Conservation (phyloP, 1,140 invertebrate species). For the Drosophila suzukii region DNA sequence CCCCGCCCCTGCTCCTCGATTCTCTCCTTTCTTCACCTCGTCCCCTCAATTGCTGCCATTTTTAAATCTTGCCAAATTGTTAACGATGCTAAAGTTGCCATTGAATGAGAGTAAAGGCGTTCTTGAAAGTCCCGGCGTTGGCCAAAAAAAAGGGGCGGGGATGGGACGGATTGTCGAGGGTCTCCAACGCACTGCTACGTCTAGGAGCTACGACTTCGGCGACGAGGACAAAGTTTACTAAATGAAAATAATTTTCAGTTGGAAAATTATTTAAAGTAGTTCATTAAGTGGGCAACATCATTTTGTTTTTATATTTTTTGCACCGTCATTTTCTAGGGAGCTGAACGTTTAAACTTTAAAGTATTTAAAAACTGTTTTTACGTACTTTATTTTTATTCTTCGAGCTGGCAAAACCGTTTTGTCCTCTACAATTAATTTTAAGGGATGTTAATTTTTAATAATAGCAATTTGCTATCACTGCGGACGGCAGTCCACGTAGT, state of each 20-base stretch:
- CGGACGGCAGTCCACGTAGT: no score
- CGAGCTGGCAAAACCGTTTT: not conserved
- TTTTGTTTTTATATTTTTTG: constrained; percentile 15
- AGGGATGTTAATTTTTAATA: no score
- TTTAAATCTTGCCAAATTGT: constrained; percentile 82
- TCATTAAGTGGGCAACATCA: constrained; percentile 70
- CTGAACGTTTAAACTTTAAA: constrained; percentile 27
- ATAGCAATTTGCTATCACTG: no score
- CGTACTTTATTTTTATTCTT: not conserved
- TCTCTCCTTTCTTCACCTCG: constrained; percentile 18
- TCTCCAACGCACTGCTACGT: not conserved
- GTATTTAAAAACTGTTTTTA: constrained; percentile 46
- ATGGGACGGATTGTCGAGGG: not conserved
- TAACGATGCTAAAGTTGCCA: constrained; percentile 80
- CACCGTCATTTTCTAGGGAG: constrained; percentile 2
- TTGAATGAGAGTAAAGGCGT: constrained; percentile 53
- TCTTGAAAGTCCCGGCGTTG: constrained; percentile 32
- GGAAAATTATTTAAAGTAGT: constrained; percentile 81
- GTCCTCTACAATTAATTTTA: not conserved
- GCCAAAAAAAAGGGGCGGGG: not conserved
- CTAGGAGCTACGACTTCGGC: not conserved
- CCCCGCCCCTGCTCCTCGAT: not conserved
- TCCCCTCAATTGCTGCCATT: constrained; percentile 60
- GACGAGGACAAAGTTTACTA: constrained; percentile 68
- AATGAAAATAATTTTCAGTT: constrained; percentile 79